Percentiles rank a stretch among this genome's conserved stretches.
Conservation (phyloP, 2,797 vertebrate genomes). For the Tokudaia tokunoshimensis region DNA sequence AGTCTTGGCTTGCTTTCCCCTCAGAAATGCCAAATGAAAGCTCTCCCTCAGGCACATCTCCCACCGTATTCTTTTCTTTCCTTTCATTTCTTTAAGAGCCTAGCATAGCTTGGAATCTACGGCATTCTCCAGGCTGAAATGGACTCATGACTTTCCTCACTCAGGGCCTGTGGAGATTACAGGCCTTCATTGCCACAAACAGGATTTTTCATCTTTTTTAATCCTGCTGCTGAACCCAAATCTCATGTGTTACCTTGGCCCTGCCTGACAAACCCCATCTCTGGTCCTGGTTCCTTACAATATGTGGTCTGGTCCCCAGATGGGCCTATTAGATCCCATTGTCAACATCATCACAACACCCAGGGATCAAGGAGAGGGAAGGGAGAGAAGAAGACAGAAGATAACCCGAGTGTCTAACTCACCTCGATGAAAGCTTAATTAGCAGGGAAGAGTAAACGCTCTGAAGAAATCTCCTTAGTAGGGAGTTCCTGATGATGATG, state of each 20-base stretch:
- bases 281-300: neutral
- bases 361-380: neutral
- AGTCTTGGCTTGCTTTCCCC: neutral
- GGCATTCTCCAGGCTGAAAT: neutral
- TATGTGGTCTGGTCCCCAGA: neutral
- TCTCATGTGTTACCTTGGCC: no score
- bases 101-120: neutral
- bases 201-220: neutral
- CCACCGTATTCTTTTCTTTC: neutral
- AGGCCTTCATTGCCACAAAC: neutral
- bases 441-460: neutral
- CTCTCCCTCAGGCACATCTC: neutral
- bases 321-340: neutral
- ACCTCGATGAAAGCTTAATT: neutral
- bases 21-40: neutral
- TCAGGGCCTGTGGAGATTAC: neutral
- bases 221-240: neutral
- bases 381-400: neutral
- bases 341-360: neutral
- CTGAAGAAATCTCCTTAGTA: neutral
- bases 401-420: neutral
- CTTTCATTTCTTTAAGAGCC: neutral
- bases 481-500: neutral
- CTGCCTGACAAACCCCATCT: neutral
- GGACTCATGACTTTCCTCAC: neutral